Base-by-base conservation (phyloP, 2,888 invertebrate genomes). In the Seira ritae region DNA sequence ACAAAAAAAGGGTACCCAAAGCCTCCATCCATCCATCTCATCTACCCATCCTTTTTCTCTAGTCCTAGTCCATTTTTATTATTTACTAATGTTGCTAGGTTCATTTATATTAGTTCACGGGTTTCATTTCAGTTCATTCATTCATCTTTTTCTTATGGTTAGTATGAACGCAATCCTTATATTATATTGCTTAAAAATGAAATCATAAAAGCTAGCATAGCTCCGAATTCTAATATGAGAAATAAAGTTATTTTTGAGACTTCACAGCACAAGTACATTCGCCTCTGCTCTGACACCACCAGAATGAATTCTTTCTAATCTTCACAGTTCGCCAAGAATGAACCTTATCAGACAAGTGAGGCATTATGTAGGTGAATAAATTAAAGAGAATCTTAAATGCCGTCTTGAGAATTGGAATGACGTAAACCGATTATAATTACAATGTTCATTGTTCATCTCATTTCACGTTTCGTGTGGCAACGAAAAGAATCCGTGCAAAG, bases 81-180 rank as follows among this genome's bases (percentile, higher is more conserved):
- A n/a, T n/a, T n/a, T n/a, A n/a, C n/a, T n/a, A n/a, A n/a, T n/a
- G n/a, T n/a, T n/a, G n/a, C n/a, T n/a, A n/a, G n/a, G n/a, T n/a
- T n/a, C n/a, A n/a, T n/a, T n/a, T n/a, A n/a, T n/a, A n/a, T 42
- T 42, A 42, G 6, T 42, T 8, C 42, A 42, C 60, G 60, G n/a
- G n/a, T 10, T 60, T 60, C n/a, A n/a, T n/a, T 60, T 60, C 3
- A 60, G 60, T 60, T 60, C 60, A 60, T 60, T 60, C 60, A 60
- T 60, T 60, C 60, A 60, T 60, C n/a, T n/a, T 60, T n/a, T 60
- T 12, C n/a, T n/a, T n/a, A n/a, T n/a, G n/a, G 42, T 42, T 8
- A 42, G 42, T 12, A 42, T 6, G 42, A 42, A 42, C 12, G 42
- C 42, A 42, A 42, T 42, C 6, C 42, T 8, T 6, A 42, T n/a